Base-by-base conservation (phyloP, 2,797 vertebrate species). In the Etheostoma perlongum region DNA sequence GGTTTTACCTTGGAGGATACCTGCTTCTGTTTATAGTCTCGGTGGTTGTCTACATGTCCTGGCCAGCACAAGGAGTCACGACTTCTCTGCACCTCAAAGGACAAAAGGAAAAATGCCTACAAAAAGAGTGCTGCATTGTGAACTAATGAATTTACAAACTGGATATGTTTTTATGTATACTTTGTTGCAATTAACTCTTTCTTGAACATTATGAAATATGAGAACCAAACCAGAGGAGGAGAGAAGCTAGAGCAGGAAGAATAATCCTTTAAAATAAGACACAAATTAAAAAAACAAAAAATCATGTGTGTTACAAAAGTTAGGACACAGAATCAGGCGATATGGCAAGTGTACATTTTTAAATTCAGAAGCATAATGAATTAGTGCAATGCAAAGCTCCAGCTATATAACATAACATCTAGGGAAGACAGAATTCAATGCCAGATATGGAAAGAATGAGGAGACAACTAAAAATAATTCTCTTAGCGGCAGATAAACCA, bases 1-100 rank as follows among this genome's bases (percentile, higher is more conserved):
- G 58, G 81, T 73, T 72, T 59, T 60, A 78, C 82, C 76, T 78
- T 42, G 46, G 79, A 81, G 80, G 69, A 85, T 13, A 47, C 47
- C 33, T 3, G 16, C 54, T 78, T 78, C 83, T 83, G 48, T 88
- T 82, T 84, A 87, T 78, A 87, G 79, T 58, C 64, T 30, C 49
- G 48, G 64, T 13, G 2, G 0, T 40, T 25, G 74, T 79, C 70
- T 62, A 33, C 74, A 73, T 67, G 33, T 57, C 67, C 64, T 55
- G 14, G 64, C 48, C 64, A 67, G 67, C 66, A 76, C 8, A 15
- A 42, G 18, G n/a, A 75, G 55, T 79, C 76, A 66, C 6, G 25
- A 68, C 66, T 76, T 42, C 27, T 7, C 73, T 76, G 57, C 68
- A 42, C 36, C 63, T 55, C 74, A 70, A 78, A 76, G 44, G 51